phyloP scores from a whole-genome alignment of 37 sponge, comb jelly and placozoan species.

The Spongia lamella region DNA sequence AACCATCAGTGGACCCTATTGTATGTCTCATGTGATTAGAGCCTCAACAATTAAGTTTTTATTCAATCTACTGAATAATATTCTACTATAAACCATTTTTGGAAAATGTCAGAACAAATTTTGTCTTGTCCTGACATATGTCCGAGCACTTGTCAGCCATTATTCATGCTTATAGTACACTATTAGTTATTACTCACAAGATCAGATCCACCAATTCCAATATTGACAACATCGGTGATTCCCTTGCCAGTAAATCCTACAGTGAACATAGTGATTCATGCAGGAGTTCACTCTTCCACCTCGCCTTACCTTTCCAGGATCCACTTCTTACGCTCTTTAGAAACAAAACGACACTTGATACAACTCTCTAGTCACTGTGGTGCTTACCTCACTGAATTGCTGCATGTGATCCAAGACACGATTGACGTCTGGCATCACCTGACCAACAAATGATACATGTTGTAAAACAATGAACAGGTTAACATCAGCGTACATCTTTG shows the following conservation, averaged over 20 bases:
- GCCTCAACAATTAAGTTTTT: no score
- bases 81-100: no score
- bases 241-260: constrained; percentile 80
- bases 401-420: constrained; percentile 88
- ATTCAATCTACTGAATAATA: no score
- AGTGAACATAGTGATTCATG: not conserved
- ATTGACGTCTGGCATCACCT: constrained; percentile 92
- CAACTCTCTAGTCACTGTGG: not conserved
- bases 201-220: constrained; percentile 99
- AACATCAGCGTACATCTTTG: constrained; percentile 73
- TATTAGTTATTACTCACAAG: constrained; percentile 47
- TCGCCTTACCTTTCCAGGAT: constrained; percentile 85
- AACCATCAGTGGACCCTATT: constrained; percentile 95
- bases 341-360: not conserved
- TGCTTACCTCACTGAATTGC: constrained; percentile 74
- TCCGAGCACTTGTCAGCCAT: no score
- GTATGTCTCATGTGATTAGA: no score
- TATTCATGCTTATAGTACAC: no score
- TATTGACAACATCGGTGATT: constrained; percentile 99
- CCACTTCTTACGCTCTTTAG: constrained; percentile 79
- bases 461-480: not conserved
- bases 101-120: no score
- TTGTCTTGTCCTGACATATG: no score
- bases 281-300: no score
- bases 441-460: constrained; percentile 1